phyloP scores from a whole-genome alignment of 37 sponge, comb jelly and placozoan genomes.

The Amphimedon queenslandica region DNA sequence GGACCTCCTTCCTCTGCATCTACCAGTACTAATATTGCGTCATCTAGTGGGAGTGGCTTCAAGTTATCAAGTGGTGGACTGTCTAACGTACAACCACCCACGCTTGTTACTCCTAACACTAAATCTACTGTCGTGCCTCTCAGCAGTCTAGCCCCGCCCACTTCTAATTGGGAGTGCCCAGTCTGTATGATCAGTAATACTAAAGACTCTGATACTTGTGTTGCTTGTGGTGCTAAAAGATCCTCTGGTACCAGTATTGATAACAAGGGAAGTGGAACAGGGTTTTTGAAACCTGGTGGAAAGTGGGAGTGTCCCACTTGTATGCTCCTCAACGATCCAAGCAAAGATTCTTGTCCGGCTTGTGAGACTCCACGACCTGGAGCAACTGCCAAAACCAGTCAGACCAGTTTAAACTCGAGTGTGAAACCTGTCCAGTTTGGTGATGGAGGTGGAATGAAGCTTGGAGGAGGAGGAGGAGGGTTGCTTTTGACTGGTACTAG shows the following conservation, averaged over 20 bases:
- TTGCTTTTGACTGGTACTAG: too few relatives aligned
- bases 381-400: not conserved
- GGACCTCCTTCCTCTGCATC: not conserved
- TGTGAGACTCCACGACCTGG: slow-evolving; percentile 38
- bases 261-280: not conserved
- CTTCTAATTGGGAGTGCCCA: slow-evolving; percentile 47
- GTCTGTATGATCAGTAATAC: slow-evolving; percentile 54
- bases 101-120: not conserved
- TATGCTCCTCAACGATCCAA: slow-evolving; percentile 40
- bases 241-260: too few relatives aligned
- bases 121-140: not conserved
- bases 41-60: not conserved
- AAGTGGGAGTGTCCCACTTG: slow-evolving; percentile 62
- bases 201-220: slow-evolving; percentile 19
- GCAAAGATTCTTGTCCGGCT: slow-evolving; percentile 29
- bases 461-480: too few relatives aligned
- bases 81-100: not conserved
- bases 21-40: not conserved
- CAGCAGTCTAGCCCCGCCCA: not conserved
- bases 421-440: not conserved
- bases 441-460: not conserved
- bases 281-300: slow-evolving; percentile 25
- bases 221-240: slow-evolving; percentile 43
- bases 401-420: not conserved
- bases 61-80: not conserved